A percentile compares a stretch with the other conserved stretches of the same genome.
Evolutionary conservation across 1,140 invertebrate species (phyloP).

Genomic region (Patella vulgata): DNA sequence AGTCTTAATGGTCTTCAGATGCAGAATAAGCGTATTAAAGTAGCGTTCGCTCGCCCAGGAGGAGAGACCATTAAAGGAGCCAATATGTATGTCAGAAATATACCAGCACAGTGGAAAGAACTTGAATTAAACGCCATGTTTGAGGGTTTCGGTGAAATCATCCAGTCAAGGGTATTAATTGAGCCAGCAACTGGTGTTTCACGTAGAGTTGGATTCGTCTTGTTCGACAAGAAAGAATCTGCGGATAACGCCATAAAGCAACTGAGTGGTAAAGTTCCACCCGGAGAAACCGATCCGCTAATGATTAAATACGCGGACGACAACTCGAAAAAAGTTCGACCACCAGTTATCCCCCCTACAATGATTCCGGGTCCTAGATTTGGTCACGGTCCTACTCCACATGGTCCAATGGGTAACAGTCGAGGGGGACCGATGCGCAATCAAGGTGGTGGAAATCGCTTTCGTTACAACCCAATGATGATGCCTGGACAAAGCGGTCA

Average conservation of each 20-base stretch:
- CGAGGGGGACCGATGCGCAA: conserved; percentile 48
- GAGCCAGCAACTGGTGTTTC: conserved; percentile 88
- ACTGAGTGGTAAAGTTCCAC: conserved; percentile 85
- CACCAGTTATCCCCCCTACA: conserved; percentile 38
- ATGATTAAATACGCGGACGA: conserved; percentile 91
- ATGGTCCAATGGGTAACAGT: conserved; percentile 10
- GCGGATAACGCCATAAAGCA: conserved; percentile 87
- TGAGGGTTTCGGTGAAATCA: conserved; percentile 85
- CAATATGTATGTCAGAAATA: conserved; percentile 92
- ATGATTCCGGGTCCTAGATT: conserved; percentile 22
- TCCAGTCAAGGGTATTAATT: conserved; percentile 88
- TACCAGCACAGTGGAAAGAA: conserved; percentile 77
- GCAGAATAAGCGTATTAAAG: conserved; percentile 87
- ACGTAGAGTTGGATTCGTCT: conserved; percentile 88
- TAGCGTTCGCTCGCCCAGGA: conserved; percentile 90
- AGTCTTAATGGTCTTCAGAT: conserved; percentile 89
- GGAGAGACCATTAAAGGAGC: conserved; percentile 94
- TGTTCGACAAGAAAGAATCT: conserved; percentile 72
- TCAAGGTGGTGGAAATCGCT: conserved; percentile 36
- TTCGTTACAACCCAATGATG: conserved; percentile 55
- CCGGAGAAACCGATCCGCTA: conserved; percentile 84
- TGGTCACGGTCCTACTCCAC: conserved; percentile 5
- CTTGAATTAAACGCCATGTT: conserved; percentile 85
- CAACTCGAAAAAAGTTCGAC: conserved; percentile 78
- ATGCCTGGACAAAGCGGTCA: conserved; percentile 10